Conservation (phyloP, 2,113 vertebrate genomes). For the Spea bombifrons region DNA sequence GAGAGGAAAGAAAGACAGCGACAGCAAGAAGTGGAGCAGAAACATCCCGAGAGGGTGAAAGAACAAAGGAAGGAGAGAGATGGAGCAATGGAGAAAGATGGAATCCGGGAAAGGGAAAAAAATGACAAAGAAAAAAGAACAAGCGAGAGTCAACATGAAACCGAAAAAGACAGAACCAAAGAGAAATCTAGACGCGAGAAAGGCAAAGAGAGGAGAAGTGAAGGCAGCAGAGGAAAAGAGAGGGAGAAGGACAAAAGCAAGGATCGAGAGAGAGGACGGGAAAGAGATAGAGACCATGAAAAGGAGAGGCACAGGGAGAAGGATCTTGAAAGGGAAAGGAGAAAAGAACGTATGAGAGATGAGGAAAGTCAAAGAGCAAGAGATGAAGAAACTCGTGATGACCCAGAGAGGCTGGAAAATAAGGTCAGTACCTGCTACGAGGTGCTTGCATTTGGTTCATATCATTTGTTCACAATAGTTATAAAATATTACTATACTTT, state of each 20-base stretch:
- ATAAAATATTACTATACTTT: no score
- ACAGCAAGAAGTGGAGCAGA: conserved; percentile 67
- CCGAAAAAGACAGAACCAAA: conserved; percentile 55
- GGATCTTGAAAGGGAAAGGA: conserved; percentile 53
- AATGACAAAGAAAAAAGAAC: conserved; percentile 57
- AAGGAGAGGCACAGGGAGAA: conserved; percentile 63
- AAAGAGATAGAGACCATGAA: conserved; percentile 62
- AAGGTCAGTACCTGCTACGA: conserved; percentile 57
- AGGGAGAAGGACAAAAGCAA: conserved; percentile 53
- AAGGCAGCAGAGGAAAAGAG: conserved; percentile 63
- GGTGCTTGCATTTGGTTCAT: no score
- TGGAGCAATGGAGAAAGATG: conserved; percentile 46
- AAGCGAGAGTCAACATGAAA: conserved; percentile 46
- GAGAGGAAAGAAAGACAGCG: conserved; percentile 72
- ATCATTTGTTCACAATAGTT: no score
- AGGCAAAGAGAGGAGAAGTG: conserved; percentile 49
- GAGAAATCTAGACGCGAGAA: conserved; percentile 49
- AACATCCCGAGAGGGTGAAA: conserved; percentile 62
- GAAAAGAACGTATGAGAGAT: conserved; percentile 39
- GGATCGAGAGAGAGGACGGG: conserved; percentile 58
- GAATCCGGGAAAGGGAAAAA: conserved; percentile 54
- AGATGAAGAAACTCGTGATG: conserved; percentile 55
- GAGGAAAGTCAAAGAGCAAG: conserved; percentile 51
- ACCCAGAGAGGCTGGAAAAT: conserved; percentile 64
- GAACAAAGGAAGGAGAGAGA: conserved; percentile 51